Conservation (phyloP, 1,140 invertebrate genomes). For the Harlomillsia oculata region DNA sequence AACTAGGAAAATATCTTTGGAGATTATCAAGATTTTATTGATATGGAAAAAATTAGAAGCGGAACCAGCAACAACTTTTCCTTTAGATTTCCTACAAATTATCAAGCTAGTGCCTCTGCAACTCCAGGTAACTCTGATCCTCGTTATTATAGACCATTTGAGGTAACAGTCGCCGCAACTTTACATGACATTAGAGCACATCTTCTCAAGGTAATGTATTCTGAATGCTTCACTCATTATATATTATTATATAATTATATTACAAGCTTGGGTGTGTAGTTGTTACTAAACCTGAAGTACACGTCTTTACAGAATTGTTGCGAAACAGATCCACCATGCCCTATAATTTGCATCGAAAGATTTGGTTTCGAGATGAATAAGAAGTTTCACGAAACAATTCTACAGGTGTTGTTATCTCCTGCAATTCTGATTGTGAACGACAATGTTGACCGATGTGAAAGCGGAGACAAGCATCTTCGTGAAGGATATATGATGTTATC, state of each 20-base stretch:
- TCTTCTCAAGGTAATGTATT: conserved; percentile 56
- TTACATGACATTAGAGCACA: conserved; percentile 92
- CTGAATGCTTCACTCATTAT: background rate
- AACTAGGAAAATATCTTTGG: conserved; percentile 96
- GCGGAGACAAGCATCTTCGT: conserved; percentile 61
- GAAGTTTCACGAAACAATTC: conserved; percentile 74
- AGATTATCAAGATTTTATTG: conserved; percentile 84
- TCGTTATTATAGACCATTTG: conserved; percentile 72
- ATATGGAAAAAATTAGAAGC: conserved; percentile 61
- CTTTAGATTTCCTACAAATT: conserved; percentile 1
- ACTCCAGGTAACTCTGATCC: conserved; percentile 56
- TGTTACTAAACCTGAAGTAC: background rate
- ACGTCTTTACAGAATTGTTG: conserved; percentile 57
- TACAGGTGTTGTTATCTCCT: conserved; percentile 84
- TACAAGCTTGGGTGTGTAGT: background rate
- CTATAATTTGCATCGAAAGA: conserved; percentile 76
- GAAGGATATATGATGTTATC: conserved; percentile 83
- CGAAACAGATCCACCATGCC: conserved; percentile 77
- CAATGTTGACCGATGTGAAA: conserved; percentile 52
- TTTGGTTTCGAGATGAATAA: conserved; percentile 97
- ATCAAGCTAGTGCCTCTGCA: background rate
- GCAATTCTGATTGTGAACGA: conserved; percentile 71
- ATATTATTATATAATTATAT: background rate
- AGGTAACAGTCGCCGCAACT: conserved; percentile 85
- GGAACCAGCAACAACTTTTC: conserved; percentile 25